Conservation (phyloP, 2,113 vertebrate species). For the Cepphus grylle region DNA sequence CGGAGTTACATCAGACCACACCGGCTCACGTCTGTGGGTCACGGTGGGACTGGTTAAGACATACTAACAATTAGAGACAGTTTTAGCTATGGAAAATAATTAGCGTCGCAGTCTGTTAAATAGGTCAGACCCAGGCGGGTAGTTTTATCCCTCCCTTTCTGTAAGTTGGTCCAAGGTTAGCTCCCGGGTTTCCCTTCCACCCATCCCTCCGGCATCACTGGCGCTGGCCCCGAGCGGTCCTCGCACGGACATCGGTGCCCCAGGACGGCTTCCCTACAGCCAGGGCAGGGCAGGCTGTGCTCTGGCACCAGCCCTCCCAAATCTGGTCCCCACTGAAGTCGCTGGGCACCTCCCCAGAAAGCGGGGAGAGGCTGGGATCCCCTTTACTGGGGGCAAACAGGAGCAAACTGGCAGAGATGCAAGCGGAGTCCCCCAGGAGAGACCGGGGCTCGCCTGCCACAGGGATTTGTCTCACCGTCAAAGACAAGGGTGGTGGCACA, state of each 20-base stretch:
- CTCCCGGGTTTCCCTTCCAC: neutral
- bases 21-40: neutral
- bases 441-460: fast-evolving
- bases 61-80: slow-evolving; percentile 46
- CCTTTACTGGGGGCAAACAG: neutral
- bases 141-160: neutral
- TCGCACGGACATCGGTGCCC: fast-evolving
- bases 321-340: neutral
- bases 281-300: neutral
- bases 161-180: neutral
- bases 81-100: slow-evolving; percentile 26
- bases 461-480: neutral
- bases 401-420: neutral
- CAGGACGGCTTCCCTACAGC: neutral
- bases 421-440: neutral
- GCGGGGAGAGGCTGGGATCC: fast-evolving
- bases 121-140: neutral
- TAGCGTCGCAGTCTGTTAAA: neutral
- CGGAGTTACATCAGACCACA: neutral
- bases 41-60: slow-evolving; percentile 15
- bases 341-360: neutral
- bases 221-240: neutral
- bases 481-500: neutral
- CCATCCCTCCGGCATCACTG: neutral
- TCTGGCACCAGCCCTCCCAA: neutral